Evolutionary conservation across 2,888 invertebrate genomes (phyloP).

Genomic region (Caenorhabditis angaria): DNA sequence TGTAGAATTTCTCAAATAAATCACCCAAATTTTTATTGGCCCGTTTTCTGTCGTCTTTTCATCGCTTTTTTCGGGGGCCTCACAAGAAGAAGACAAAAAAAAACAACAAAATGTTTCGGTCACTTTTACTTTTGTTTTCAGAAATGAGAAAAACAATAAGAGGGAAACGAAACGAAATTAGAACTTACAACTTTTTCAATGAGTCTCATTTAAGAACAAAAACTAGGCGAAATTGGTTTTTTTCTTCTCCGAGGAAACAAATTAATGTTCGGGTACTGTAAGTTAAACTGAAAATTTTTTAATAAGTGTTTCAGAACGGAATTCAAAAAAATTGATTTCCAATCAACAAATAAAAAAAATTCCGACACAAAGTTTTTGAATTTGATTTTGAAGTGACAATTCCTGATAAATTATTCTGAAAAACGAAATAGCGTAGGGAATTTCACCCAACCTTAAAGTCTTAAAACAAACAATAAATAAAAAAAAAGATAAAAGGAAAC

Average conservation of each 20-base stretch:
- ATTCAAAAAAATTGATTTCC: too few species aligned
- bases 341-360: too few species aligned
- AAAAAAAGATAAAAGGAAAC: neutral
- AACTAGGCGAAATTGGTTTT: neutral
- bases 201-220: slow-evolving; percentile 1
- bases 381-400: too few species aligned
- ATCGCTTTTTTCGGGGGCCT: neutral
- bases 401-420: too few species aligned
- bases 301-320: too few species aligned
- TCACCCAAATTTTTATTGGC: slow-evolving; percentile 2
- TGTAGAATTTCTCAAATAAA: neutral
- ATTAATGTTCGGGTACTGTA: too few species aligned
- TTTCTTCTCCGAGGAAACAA: too few species aligned
- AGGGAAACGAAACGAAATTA: too few species aligned
- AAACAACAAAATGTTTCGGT: neutral
- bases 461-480: neutral
- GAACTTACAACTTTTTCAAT: slow-evolving; percentile 2
- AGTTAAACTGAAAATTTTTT: too few species aligned
- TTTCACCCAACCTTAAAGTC: neutral
- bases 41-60: neutral
- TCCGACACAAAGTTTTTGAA: too few species aligned
- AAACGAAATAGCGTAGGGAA: neutral
- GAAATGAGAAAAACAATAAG: too few species aligned
- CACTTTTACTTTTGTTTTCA: neutral
- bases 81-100: neutral